phyloP scores from a whole-genome alignment of 1,140 invertebrate genomes.

The Panonychus citri region DNA sequence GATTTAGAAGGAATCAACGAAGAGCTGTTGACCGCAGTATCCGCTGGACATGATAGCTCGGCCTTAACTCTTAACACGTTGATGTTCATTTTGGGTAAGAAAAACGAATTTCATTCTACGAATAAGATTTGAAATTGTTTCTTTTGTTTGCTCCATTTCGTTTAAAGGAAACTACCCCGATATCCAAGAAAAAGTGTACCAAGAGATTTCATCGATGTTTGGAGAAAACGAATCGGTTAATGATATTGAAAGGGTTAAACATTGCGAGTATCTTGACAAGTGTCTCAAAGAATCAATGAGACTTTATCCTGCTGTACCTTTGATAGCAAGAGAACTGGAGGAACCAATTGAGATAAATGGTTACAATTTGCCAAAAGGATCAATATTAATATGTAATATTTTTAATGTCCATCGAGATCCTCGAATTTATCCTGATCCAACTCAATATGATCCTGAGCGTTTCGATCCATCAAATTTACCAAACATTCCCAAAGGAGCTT shows the following conservation, averaged over 20 bases:
- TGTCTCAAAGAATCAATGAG: too few species aligned
- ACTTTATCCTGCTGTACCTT: too few species aligned
- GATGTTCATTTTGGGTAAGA: conserved; percentile 5
- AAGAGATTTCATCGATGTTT: neutral
- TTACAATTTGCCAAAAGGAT: too few species aligned
- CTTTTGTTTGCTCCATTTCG: neutral
- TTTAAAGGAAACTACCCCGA: conserved; percentile 8
- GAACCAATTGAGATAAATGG: too few species aligned
- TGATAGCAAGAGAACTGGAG: too few species aligned
- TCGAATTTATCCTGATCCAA: too few species aligned
- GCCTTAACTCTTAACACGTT: conserved; percentile 10
- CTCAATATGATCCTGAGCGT: too few species aligned
- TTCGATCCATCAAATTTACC: too few species aligned
- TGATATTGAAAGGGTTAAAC: neutral
- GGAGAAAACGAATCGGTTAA: neutral
- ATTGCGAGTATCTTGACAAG: neutral
- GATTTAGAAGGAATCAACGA: neutral
- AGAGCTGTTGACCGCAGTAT: conserved; percentile 20
- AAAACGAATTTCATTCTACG: conserved; percentile 12
- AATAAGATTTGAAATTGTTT: neutral
- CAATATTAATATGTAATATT: too few species aligned
- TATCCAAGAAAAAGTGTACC: neutral
- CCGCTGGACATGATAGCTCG: conserved; percentile 15
- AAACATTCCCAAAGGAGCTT: too few species aligned
- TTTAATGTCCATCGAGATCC: too few species aligned